phyloP scores from a whole-genome alignment of 2,888 invertebrate species.

The Lycia hirtaria region DNA sequence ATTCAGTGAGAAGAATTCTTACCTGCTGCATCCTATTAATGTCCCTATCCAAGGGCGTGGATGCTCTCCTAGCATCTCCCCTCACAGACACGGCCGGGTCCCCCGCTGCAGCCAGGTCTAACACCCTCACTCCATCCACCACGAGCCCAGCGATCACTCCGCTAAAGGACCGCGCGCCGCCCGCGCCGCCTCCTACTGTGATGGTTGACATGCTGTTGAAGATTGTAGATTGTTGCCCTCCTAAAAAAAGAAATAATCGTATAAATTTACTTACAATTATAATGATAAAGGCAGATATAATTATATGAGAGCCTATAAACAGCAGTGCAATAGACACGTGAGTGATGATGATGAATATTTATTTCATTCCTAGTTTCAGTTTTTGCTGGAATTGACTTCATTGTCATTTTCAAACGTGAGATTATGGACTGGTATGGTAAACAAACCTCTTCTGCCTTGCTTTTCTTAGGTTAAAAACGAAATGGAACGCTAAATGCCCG shows the following conservation, averaged over 20 bases:
- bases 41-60: slow-evolving; percentile 90
- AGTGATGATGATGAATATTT: too few species aligned
- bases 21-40: slow-evolving; percentile 96
- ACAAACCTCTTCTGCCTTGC: too few species aligned
- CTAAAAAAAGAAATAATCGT: slow-evolving; percentile 80
- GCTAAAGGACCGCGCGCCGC: slow-evolving; percentile 91
- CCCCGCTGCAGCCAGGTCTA: slow-evolving; percentile 94
- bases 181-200: slow-evolving; percentile 91
- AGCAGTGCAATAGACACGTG: too few species aligned
- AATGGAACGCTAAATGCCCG: too few species aligned
- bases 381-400: too few species aligned
- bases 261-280: too few species aligned
- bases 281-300: not conserved
- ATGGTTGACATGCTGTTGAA: slow-evolving; percentile 97
- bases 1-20: not conserved
- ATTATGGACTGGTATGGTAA: too few species aligned
- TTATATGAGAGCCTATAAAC: too few species aligned
- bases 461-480: too few species aligned
- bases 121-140: slow-evolving; percentile 92
- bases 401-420: too few species aligned
- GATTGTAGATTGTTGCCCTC: slow-evolving; percentile 92
- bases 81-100: slow-evolving; percentile 91
- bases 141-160: slow-evolving; percentile 96
- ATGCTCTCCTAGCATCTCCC: slow-evolving; percentile 93
- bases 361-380: too few species aligned